Percentiles rank a stretch among this genome's conserved stretches.
Evolutionary conservation across 1,140 invertebrate genomes (phyloP).

Genomic region (Heterodera schachtii): DNA sequence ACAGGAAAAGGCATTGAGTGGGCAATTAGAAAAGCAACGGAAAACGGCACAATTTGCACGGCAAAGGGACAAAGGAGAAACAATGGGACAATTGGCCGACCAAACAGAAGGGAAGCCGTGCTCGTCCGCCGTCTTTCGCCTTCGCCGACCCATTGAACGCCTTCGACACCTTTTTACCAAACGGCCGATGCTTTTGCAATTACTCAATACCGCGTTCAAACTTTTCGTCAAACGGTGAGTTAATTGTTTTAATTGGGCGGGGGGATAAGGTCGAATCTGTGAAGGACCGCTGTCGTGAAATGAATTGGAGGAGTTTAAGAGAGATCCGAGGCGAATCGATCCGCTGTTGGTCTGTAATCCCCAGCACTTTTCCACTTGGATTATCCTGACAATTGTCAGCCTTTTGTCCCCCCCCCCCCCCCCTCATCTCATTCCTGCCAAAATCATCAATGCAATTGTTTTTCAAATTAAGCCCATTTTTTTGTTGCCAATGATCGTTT

Average conservation of each 20-base stretch:
- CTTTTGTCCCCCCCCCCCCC: too few species aligned
- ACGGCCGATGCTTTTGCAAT: background rate
- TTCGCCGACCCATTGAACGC: constrained; percentile 4
- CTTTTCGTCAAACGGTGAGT: constrained; percentile 2
- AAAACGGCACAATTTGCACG: background rate
- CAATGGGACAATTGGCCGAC: background rate
- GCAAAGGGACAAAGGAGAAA: background rate
- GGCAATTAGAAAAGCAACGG: background rate
- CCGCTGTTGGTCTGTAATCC: too few species aligned
- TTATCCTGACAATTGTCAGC: too few species aligned
- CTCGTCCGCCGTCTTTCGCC: background rate
- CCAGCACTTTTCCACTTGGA: too few species aligned
- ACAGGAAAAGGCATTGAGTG: background rate
- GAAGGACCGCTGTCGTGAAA: too few species aligned
- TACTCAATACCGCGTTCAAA: background rate
- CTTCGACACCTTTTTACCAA: background rate
- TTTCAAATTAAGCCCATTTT: background rate
- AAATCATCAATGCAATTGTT: too few species aligned
- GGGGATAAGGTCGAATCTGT: too few species aligned
- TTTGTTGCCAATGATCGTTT: background rate
- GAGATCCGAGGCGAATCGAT: too few species aligned
- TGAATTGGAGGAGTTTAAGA: too few species aligned
- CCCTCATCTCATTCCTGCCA: too few species aligned
- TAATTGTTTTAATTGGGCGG: background rate
- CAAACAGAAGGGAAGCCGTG: background rate